A percentile compares a stretch with the other conserved stretches of the same genome.
These are phyloP conservation scores for Luscinia megarhynchos DNA, from an alignment of 2,797 vertebrate genomes.

Conservation along the genomic window DNA sequence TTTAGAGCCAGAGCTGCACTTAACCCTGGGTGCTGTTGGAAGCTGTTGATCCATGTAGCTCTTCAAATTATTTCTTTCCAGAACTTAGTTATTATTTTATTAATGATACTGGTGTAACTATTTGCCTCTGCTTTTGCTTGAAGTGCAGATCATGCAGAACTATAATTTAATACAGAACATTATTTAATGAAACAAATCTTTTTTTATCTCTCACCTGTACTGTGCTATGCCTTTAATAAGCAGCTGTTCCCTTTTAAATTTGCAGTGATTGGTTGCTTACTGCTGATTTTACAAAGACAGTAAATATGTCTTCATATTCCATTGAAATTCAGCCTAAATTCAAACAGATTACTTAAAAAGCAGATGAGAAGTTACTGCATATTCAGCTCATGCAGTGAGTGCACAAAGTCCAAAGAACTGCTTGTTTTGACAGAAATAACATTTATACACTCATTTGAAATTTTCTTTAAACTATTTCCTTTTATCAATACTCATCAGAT, in stretches of 20 bases:
- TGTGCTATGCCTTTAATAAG: background rate
- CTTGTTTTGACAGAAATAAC: slow-evolving; percentile 24
- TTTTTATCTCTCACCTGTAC: background rate
- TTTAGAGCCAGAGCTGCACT: background rate
- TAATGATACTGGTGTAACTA: background rate
- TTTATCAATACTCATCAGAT: background rate
- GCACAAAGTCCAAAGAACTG: background rate
- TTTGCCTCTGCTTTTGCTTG: background rate
- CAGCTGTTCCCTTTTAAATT: background rate
- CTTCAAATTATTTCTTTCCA: background rate
- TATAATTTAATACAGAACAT: background rate
- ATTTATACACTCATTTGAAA: background rate
- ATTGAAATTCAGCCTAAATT: background rate
- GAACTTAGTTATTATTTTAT: slow-evolving; percentile 1
- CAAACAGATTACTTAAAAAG: background rate
- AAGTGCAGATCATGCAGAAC: background rate
- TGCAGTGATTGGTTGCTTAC: background rate
- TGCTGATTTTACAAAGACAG: background rate
- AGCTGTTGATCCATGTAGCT: background rate
- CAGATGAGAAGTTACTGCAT: background rate
- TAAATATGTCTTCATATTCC: background rate
- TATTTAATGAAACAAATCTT: background rate
- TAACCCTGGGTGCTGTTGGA: background rate
- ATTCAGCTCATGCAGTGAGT: background rate
- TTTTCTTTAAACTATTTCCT: slow-evolving; percentile 4